Evolutionary conservation across 1,140 invertebrate genomes (phyloP), one percentile per base, ranked within the genome.

Genomic region (Catajapyx aquilonaris): DNA sequence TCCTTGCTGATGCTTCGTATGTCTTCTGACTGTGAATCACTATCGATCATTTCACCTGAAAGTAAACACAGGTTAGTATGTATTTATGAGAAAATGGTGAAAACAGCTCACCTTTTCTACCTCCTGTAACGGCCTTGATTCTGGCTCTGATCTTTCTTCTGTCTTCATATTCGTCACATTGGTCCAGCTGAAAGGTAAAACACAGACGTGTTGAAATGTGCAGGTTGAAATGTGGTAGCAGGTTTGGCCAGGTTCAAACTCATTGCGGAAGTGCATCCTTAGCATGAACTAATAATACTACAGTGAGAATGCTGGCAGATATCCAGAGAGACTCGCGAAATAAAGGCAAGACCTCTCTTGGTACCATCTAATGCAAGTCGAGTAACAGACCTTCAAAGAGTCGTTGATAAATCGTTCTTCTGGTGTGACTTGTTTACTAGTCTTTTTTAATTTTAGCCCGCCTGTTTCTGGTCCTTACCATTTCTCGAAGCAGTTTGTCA

Each of bases 101-200:
- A 17, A 28, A 21, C 18, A 2, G 40, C 50, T 49, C 48, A 64
- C 62, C 57, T 52, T 51, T 54, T 39, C 55, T 48, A 23, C 52
- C 50, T 13, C 59, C 56, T 40, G 61, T 46, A 17, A 67, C 40
- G 37, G 59, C 52, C 44, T 56, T 52, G 42, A 87, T 66, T 58
- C 81, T 68, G 48, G 69, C 67, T 57, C 81, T 65, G 48, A 87
- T 74, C 49, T 69, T 69, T 48, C 78, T 73, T 50, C 81, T 66
- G 52, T 80, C 76, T 55, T 87, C 81, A 73, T 84, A 85, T 52
- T 80, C 77, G 44, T 70, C 73, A 52, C 78, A 76, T 55, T 72
- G 69, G 57, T 83, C 81, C 61, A 86, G 66, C 81, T 86, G 56
- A 16, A 65, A 65, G 45, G 39, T 42, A 39, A 47, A 36, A 31